Evolutionary conservation across 2,113 vertebrate genomes (phyloP).

Genomic region (Eurypyga helias): DNA sequence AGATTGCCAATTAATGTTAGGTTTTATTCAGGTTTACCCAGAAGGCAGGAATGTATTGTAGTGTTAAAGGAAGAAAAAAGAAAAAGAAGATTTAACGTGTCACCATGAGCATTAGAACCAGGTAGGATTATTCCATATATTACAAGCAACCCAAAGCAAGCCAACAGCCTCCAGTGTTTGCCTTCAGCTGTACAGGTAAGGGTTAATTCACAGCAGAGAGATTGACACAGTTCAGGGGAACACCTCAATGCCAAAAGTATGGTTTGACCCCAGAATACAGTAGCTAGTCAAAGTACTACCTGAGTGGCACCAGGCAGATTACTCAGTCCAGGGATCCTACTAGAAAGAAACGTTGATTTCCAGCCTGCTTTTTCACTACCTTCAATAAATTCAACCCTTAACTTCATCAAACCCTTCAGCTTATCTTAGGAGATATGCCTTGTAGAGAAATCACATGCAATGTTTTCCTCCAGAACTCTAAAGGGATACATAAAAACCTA

Average conservation of each 20-base stretch:
- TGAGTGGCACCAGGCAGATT: fast-evolving
- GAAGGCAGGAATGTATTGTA: background rate
- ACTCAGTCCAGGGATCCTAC: fast-evolving
- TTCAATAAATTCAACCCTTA: background rate
- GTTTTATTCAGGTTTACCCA: background rate
- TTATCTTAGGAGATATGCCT: background rate
- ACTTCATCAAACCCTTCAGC: background rate
- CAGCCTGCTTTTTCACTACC: background rate
- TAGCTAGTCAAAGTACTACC: background rate
- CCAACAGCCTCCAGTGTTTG: background rate
- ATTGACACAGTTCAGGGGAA: background rate
- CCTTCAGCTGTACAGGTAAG: background rate
- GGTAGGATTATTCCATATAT: background rate
- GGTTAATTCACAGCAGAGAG: background rate
- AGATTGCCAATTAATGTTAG: background rate
- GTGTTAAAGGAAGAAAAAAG: background rate
- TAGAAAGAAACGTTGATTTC: background rate
- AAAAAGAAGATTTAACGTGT: background rate
- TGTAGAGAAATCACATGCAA: fast-evolving
- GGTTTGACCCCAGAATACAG: background rate
- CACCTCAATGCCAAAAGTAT: background rate
- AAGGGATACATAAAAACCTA: background rate
- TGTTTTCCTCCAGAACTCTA: background rate
- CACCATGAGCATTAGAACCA: background rate
- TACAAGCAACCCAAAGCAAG: background rate